Percentiles rank a stretch among this genome's conserved stretches.
phyloP scores from a whole-genome alignment of 2,113 vertebrate species.

The Osmerus eperlanus region DNA sequence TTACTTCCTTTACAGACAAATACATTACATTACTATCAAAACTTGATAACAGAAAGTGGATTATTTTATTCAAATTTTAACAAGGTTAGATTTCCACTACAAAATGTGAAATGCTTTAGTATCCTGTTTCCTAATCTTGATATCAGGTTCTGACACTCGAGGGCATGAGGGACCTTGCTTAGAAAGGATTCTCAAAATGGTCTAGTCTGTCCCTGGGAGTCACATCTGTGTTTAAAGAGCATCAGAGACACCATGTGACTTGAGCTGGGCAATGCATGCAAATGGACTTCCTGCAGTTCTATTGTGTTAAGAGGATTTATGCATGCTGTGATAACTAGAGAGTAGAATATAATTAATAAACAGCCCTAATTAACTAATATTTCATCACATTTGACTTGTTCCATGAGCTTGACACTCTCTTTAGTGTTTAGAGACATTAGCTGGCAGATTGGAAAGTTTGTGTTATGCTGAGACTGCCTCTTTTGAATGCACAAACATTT shows the following conservation, averaged over 20 bases:
- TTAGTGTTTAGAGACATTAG: background rate
- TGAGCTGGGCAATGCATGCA: constrained; percentile 41
- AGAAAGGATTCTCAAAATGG: background rate
- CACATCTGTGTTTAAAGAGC: constrained; percentile 34
- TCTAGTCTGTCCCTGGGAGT: background rate
- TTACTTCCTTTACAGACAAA: no score
- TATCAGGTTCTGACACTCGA: background rate
- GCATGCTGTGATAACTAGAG: background rate
- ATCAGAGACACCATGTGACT: constrained; percentile 58
- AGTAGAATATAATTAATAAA: no score
- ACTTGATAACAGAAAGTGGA: no score
- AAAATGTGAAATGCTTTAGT: background rate
- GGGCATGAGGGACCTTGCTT: constrained; percentile 12
- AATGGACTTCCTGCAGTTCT: constrained; percentile 4
- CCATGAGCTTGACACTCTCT: background rate
- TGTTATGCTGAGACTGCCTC: constrained; percentile 52
- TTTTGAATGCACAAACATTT: constrained; percentile 50
- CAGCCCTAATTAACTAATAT: background rate
- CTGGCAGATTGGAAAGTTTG: constrained; percentile 50
- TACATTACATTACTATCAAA: no score
- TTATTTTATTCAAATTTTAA: no score
- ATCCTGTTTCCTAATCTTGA: background rate
- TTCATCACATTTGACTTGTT: background rate
- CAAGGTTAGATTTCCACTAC: background rate
- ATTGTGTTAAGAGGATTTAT: background rate